phyloP scores from a whole-genome alignment of 2,113 vertebrate species.

The Trematocara unimaculatum region DNA sequence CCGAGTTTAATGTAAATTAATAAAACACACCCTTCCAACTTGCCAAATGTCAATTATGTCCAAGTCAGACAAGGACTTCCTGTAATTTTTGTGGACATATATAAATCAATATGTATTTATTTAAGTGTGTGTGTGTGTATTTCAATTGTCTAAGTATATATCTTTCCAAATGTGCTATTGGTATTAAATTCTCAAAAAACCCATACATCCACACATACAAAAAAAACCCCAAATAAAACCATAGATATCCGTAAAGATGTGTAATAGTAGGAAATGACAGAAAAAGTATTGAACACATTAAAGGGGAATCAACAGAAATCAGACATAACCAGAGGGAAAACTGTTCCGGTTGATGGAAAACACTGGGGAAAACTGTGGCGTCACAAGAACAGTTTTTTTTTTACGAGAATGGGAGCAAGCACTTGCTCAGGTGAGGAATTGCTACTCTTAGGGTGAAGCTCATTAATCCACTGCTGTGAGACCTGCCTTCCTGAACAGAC shows the following conservation, averaged over 20 bases:
- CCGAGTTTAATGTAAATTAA: not conserved
- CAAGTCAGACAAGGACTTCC: not conserved
- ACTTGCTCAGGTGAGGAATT: not conserved
- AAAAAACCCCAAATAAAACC: accelerated
- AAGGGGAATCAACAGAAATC: not conserved
- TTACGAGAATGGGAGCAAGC: not conserved
- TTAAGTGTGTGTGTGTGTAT: not conserved
- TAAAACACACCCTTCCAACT: not conserved
- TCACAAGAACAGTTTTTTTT: not conserved
- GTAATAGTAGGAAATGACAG: not conserved
- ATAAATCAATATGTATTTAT: not conserved
- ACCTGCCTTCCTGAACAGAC: not conserved
- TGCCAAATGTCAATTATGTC: not conserved
- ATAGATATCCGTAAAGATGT: not conserved
- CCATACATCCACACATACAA: not conserved
- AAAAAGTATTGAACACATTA: not conserved
- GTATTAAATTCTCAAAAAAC: not conserved
- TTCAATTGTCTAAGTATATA: not conserved
- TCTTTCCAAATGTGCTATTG: not conserved
- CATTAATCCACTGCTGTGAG: not conserved
- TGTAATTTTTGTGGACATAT: not conserved
- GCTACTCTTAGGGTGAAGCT: not conserved
- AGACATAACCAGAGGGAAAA: not conserved
- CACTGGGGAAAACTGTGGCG: not conserved
- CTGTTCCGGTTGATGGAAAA: not conserved